A percentile compares a stretch with the other conserved stretches of the same genome.
Evolutionary conservation across 2,113 vertebrate genomes (phyloP).

Genomic region (Mixornis gularis): DNA sequence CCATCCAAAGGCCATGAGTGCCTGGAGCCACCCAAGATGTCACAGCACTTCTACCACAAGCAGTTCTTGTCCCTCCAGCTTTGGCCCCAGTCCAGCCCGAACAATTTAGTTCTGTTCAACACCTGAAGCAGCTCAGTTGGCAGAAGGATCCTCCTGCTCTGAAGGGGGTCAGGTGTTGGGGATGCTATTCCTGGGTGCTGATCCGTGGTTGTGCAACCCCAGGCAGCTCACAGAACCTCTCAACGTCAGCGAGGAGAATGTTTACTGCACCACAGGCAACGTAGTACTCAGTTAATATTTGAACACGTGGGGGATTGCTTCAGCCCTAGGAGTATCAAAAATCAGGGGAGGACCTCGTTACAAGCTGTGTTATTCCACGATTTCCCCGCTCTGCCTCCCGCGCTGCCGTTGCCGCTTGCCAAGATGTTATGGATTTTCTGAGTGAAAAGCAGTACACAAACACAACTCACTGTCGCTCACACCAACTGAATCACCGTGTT

Average conservation of each 20-base stretch:
- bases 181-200: background rate
- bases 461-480: background rate
- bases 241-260: background rate
- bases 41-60: background rate
- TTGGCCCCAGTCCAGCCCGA: background rate
- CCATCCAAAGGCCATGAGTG: fast-evolving
- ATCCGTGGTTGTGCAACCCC: background rate
- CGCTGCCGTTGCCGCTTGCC: background rate
- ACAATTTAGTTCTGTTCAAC: background rate
- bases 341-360: background rate
- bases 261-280: background rate
- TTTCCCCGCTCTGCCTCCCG: background rate
- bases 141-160: background rate
- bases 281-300: background rate
- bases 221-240: background rate
- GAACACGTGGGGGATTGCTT: background rate
- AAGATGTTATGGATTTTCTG: background rate
- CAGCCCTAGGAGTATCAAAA: background rate
- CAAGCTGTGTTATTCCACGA: background rate
- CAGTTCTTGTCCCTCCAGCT: background rate
- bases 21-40: background rate
- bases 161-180: background rate
- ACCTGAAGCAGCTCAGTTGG: background rate
- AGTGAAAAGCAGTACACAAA: background rate
- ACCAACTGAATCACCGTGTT: background rate